These are phyloP conservation scores for Pammene aurita DNA, from an alignment of 2,888 invertebrate genomes.

Conservation along the genomic window DNA sequence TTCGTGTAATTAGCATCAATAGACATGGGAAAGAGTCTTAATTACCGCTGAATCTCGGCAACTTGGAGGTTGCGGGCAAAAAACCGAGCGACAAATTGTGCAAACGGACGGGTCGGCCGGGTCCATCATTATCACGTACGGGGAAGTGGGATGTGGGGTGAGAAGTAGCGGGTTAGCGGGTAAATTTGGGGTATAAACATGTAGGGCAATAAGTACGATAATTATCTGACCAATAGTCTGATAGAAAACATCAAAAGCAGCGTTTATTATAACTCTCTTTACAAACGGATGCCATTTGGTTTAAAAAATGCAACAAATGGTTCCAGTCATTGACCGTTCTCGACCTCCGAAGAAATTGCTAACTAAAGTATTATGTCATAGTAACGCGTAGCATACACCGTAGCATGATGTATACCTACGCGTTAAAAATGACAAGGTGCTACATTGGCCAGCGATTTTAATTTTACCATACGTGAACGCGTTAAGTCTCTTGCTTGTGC, in stretches of 20 bases:
- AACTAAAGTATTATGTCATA: too few relatives aligned
- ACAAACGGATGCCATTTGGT: background rate
- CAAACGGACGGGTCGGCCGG: slow-evolving; percentile 47
- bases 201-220: background rate
- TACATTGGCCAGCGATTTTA: background rate
- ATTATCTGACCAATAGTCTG: background rate
- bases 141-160: slow-evolving; percentile 52
- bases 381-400: too few relatives aligned
- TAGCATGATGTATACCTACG: background rate
- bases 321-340: too few relatives aligned
- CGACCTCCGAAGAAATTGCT: too few relatives aligned
- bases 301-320: background rate
- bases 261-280: background rate
- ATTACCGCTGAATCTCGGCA: slow-evolving; percentile 61
- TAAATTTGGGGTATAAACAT: background rate
- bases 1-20: slow-evolving; percentile 50
- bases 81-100: slow-evolving; percentile 69
- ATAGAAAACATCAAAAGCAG: background rate
- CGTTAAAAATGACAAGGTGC: background rate
- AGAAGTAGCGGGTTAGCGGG: slow-evolving; percentile 38
- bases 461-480: slow-evolving; percentile 12
- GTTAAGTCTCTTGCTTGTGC: slow-evolving; percentile 52
- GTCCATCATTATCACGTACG: slow-evolving; percentile 63
- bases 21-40: slow-evolving; percentile 62
- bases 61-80: slow-evolving; percentile 57